These are phyloP conservation scores for Dromiciops gliroides DNA, from an alignment of 2,113 vertebrate species.

Conservation along the genomic window DNA sequence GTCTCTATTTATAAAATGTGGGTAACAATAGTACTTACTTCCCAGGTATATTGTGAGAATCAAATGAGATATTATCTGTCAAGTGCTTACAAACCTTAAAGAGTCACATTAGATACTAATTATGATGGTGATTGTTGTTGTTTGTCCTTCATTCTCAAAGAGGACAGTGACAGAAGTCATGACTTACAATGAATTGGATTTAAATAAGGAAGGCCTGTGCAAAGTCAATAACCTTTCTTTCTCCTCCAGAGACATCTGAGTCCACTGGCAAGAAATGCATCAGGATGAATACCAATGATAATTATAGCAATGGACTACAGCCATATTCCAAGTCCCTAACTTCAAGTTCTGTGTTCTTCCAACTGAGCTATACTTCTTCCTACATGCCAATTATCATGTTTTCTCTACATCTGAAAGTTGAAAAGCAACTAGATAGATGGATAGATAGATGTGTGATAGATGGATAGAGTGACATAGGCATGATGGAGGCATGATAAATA, in stretches of 20 bases:
- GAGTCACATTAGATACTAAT: not conserved
- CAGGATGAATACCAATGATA: too few relatives aligned
- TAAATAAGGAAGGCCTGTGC: too few relatives aligned
- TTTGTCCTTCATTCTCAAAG: too few relatives aligned
- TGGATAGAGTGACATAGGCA: too few relatives aligned
- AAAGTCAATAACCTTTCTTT: too few relatives aligned
- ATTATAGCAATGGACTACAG: not conserved
- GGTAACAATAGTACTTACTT: not conserved
- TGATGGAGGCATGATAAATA: too few relatives aligned
- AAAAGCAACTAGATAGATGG: too few relatives aligned
- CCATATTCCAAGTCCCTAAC: not conserved
- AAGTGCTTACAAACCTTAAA: not conserved
- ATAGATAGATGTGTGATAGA: too few relatives aligned
- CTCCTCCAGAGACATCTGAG: too few relatives aligned
- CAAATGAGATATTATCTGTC: not conserved
- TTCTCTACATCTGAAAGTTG: not conserved
- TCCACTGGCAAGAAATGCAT: too few relatives aligned
- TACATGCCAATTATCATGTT: not conserved
- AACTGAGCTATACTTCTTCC: not conserved
- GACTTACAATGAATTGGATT: too few relatives aligned
- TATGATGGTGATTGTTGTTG: not conserved
- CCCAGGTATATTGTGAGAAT: not conserved
- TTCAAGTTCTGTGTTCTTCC: not conserved
- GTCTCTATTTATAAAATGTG: not conserved
- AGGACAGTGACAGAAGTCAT: too few relatives aligned